These are phyloP conservation scores for Antigone vipio DNA, from an alignment of 2,113 vertebrate species.

Conservation along the genomic window DNA sequence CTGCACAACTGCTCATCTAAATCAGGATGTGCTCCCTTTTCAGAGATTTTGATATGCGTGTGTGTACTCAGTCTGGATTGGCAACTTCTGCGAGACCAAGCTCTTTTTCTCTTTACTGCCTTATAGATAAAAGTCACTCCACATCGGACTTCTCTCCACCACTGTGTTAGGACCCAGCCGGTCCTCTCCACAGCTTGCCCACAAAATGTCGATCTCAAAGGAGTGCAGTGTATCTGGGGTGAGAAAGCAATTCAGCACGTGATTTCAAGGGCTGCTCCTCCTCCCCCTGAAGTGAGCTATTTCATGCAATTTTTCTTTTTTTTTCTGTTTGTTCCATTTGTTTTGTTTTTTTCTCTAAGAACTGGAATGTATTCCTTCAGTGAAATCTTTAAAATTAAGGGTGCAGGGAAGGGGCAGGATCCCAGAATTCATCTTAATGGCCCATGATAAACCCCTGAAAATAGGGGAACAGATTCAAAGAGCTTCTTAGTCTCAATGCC, in stretches of 20 bases:
- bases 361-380: background rate
- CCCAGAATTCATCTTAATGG: background rate
- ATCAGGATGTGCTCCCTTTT: background rate
- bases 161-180: background rate
- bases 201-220: background rate
- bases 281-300: background rate
- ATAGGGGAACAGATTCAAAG: slow-evolving; percentile 25
- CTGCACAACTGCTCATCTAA: background rate
- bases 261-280: background rate
- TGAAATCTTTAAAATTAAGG: background rate
- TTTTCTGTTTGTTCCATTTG: too few species aligned
- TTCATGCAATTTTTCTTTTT: background rate
- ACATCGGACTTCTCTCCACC: background rate
- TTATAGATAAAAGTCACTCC: background rate
- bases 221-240: background rate
- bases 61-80: background rate
- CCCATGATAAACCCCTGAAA: slow-evolving; percentile 27
- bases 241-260: background rate
- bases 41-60: background rate
- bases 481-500: slow-evolving; percentile 3
- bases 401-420: background rate
- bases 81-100: background rate
- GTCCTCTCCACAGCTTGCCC: background rate
- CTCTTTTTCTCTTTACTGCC: background rate
- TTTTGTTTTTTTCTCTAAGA: background rate